These are phyloP conservation scores for Pandemis corylana DNA, from an alignment of 2,888 invertebrate genomes.

Conservation along the genomic window DNA sequence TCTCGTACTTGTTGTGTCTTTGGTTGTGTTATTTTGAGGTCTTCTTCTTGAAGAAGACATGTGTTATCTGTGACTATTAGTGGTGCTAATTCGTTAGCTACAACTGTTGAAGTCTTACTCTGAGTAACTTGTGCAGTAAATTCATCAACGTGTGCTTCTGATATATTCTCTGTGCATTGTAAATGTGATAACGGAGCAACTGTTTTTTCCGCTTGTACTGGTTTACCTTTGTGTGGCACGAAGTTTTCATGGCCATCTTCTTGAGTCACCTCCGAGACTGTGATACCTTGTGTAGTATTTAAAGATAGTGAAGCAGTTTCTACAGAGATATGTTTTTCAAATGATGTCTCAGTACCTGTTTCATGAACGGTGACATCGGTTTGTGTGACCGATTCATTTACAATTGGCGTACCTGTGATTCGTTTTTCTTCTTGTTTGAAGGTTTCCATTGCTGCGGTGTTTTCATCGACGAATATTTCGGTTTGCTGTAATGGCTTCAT, in stretches of 20 bases:
- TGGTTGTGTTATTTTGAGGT: conserved; percentile 60
- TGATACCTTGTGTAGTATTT: conserved; percentile 63
- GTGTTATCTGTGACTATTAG: conserved; percentile 70
- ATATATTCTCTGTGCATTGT: conserved; percentile 71
- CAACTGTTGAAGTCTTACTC: conserved; percentile 59
- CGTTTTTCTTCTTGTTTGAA: conserved; percentile 50
- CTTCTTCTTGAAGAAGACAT: conserved; percentile 70
- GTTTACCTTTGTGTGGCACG: conserved; percentile 54
- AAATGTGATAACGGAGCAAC: conserved; percentile 67
- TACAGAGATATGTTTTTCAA: conserved; percentile 48
- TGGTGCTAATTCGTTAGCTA: conserved; percentile 66
- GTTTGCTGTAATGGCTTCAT: conserved; percentile 64
- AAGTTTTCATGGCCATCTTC: conserved; percentile 62
- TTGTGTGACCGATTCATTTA: conserved; percentile 61
- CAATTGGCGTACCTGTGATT: conserved; percentile 53
- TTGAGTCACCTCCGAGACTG: conserved; percentile 69
- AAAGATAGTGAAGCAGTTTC: conserved; percentile 62
- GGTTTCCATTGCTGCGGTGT: conserved; percentile 49
- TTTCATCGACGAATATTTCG: conserved; percentile 64
- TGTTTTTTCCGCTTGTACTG: conserved; percentile 61
- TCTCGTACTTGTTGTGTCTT: conserved; percentile 62
- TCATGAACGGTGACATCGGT: conserved; percentile 63
- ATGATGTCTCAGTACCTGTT: conserved; percentile 58
- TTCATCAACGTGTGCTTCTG: conserved; percentile 62
- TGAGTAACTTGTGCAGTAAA: conserved; percentile 56